A percentile compares a stretch with the other conserved stretches of the same genome.
Conservation (phyloP, 2,797 vertebrate genomes). For the Hypotaenidia okinawae region DNA sequence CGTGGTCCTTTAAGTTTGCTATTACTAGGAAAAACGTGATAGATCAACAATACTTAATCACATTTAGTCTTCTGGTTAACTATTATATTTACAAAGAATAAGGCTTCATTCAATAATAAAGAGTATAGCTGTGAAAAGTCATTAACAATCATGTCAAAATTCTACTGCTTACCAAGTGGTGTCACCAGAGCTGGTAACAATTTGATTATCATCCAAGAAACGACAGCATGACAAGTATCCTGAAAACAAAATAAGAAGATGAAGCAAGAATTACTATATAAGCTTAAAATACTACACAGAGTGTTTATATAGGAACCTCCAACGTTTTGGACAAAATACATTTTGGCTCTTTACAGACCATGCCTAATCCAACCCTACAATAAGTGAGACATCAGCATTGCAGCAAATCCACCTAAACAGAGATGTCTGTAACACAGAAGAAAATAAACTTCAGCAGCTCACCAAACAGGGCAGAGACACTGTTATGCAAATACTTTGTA, state of each 20-base stretch:
- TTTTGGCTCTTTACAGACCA: neutral
- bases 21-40: neutral
- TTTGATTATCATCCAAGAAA: constrained; percentile 98
- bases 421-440: neutral
- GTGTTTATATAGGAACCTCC: neutral
- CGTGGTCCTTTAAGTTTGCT: too few species aligned
- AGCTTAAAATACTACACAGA: neutral
- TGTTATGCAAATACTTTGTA: neutral
- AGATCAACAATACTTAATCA: neutral
- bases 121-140: neutral
- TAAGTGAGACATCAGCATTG: neutral
- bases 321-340: rapidly evolving
- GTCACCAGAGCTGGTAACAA: constrained; percentile 97
- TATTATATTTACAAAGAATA: neutral
- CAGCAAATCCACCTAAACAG: neutral
- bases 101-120: neutral
- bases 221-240: constrained; percentile 99
- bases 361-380: neutral
- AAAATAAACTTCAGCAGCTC: neutral
- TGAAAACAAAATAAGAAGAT: constrained; percentile 60
- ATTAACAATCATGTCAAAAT: neutral
- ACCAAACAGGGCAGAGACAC: neutral
- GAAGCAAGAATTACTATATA: neutral
- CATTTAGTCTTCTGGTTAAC: neutral
- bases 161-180: constrained; percentile 91